Evolutionary conservation across 2,888 invertebrate species (phyloP).

Genomic region (Graphium colonna): DNA sequence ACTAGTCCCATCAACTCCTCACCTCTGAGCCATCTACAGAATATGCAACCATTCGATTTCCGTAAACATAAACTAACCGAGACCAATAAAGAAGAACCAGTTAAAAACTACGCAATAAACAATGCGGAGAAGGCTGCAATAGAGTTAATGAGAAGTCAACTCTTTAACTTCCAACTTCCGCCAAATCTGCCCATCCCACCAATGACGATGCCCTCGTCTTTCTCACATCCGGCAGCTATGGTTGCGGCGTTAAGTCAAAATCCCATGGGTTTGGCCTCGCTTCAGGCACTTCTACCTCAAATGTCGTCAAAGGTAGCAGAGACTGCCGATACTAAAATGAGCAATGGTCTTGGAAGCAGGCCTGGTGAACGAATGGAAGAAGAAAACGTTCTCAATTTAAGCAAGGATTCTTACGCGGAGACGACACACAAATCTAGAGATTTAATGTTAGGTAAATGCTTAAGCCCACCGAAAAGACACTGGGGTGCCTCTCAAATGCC

Average conservation of each 20-base stretch:
- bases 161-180: conserved; percentile 81
- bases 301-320: conserved; percentile 77
- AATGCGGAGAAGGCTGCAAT: conserved; percentile 68
- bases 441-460: conserved; percentile 81
- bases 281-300: conserved; percentile 82
- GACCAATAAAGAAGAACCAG: conserved; percentile 60
- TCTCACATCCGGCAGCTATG: conserved; percentile 83
- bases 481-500: conserved; percentile 89
- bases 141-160: conserved; percentile 83
- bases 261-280: conserved; percentile 81
- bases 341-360: conserved; percentile 38
- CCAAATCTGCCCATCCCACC: conserved; percentile 82
- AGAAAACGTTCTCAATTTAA: conserved; percentile 69
- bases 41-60: conserved; percentile 97
- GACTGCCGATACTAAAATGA: conserved; percentile 61
- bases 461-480: conserved; percentile 88
- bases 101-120: conserved; percentile 68
- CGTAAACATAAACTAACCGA: conserved; percentile 80
- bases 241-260: conserved; percentile 82
- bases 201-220: conserved; percentile 71
- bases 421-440: conserved; percentile 66
- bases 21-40: conserved; percentile 93
- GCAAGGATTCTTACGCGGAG: conserved; percentile 67
- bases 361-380: conserved; percentile 59
- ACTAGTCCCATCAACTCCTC: conserved; percentile 84